Percentiles rank a stretch among this genome's conserved stretches.
Conservation (phyloP, 2,888 invertebrate genomes). For the Sericinus montela region DNA sequence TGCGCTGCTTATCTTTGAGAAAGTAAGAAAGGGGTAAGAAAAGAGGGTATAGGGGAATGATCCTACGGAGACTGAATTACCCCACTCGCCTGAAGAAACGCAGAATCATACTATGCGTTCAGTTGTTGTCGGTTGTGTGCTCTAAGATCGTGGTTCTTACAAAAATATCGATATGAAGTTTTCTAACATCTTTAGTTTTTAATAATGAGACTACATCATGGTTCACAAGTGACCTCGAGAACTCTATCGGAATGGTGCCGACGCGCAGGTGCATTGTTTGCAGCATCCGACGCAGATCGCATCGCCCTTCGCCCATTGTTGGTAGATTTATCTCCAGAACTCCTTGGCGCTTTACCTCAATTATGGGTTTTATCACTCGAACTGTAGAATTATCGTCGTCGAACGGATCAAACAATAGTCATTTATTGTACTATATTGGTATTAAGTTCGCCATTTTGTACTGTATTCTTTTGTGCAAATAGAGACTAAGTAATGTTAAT, state of each 20-base stretch:
- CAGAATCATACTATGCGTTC: too few relatives aligned
- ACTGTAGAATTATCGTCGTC: not conserved
- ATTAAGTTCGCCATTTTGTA: not conserved
- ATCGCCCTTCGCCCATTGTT: conserved; percentile 36
- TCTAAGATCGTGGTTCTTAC: too few relatives aligned
- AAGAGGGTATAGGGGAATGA: too few relatives aligned
- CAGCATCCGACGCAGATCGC: conserved; percentile 36
- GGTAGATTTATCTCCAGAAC: conserved; percentile 24
- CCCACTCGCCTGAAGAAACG: too few relatives aligned
- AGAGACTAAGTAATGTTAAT: too few relatives aligned
- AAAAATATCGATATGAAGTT: too few relatives aligned
- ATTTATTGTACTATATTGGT: not conserved
- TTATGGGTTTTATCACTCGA: not conserved
- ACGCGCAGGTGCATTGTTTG: conserved; percentile 34
- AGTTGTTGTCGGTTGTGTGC: too few relatives aligned
- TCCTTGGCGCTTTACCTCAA: not conserved
- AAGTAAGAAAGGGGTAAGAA: too few relatives aligned
- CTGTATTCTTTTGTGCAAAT: too few relatives aligned
- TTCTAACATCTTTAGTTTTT: not conserved
- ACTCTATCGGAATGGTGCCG: conserved; percentile 29
- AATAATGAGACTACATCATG: conserved; percentile 29
- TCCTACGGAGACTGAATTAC: too few relatives aligned
- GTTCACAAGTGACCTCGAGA: conserved; percentile 35
- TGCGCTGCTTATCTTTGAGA: too few relatives aligned
- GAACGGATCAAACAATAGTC: not conserved